Base-by-base conservation (phyloP, 2,888 invertebrate species). In the Scaptomyza cyrtandrae region DNA sequence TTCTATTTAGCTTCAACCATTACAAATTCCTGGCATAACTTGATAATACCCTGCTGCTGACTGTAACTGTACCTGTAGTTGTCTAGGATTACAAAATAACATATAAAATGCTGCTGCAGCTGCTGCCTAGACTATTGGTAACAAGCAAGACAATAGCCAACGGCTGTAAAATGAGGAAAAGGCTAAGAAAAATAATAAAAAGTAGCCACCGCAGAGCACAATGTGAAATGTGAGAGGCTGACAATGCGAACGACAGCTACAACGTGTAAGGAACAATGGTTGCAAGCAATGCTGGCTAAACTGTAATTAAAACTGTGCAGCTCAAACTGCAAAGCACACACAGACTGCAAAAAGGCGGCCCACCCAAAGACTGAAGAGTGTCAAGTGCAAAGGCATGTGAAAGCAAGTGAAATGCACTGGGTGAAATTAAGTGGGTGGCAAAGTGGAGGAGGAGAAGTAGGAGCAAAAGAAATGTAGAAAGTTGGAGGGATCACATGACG, bases 91-190 rank as follows among this genome's bases (percentile, higher is more conserved):
- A 49, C 39, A 55, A 69, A 45, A 69, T 56, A 69, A 46, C 19
- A 24, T 52, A 55, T 49, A 55, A 82, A 79, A 71, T 78, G 62
- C 68, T 62, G 69, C 39, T 13, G 13, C 29, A 13, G 35, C 6
- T 41, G 41, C 41, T 41, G 68, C 69, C 56, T 49, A 43, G 56
- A 53, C 61, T 67, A 66, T 73, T 5, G 16, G 41, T 41, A 87
- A 82, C 82, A 73, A 82, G 85, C 78, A 66, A 85, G 87, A 85
- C 84, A 85, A 85, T 85, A 61, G 82, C 87, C 82, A 72, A 72
- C 64, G 78, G 82, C 84, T 80, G 83, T 71, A 77, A 77, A 71
- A 75, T 84, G 74, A 76, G 54, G 63, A 58, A 75, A 62, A 66
- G 74, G 63, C 74, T 64, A 71, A 16, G 7, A 16, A 16, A 16